A percentile compares a stretch with the other conserved stretches of the same genome.
Evolutionary conservation across 2,888 invertebrate genomes (phyloP).

Genomic region (Sepioteuthis lessoniana): DNA sequence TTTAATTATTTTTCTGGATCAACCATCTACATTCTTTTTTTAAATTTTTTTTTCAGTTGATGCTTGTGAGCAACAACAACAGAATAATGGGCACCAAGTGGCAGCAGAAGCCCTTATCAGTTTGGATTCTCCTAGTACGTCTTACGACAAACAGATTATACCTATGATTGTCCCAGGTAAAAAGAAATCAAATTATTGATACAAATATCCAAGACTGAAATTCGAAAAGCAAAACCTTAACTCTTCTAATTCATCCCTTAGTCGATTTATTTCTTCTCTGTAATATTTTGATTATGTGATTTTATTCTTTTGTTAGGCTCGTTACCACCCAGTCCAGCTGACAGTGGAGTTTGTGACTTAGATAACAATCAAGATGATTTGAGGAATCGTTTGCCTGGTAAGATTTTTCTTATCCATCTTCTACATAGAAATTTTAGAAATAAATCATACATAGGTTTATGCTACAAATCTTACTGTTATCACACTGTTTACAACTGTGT

Average conservation of each 20-base stretch:
- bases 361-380: slow-evolving; percentile 92
- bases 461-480: too few relatives aligned
- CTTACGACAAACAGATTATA: slow-evolving; percentile 65
- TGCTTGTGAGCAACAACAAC: slow-evolving; percentile 71
- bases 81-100: slow-evolving; percentile 63
- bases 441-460: too few relatives aligned
- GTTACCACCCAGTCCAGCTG: slow-evolving; percentile 96
- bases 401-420: background rate
- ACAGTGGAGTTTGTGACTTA: slow-evolving; percentile 89
- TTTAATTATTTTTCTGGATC: background rate
- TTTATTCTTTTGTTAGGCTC: slow-evolving; percentile 82
- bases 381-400: slow-evolving; percentile 78
- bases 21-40: background rate
- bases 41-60: slow-evolving; percentile 66
- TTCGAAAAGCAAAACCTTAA: too few relatives aligned
- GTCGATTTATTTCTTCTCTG: background rate
- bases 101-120: slow-evolving; percentile 69
- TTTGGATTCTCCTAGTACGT: slow-evolving; percentile 69
- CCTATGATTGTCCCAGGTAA: background rate
- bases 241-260: too few relatives aligned
- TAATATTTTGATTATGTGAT: background rate
- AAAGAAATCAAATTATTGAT: too few relatives aligned
- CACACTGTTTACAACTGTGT: too few relatives aligned
- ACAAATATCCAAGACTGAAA: too few relatives aligned
- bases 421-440: background rate